Evolutionary conservation across 2,113 vertebrate species (phyloP), one percentile per base, ranked within the genome.

Genomic region (Periophthalmodon schlosseri): DNA sequence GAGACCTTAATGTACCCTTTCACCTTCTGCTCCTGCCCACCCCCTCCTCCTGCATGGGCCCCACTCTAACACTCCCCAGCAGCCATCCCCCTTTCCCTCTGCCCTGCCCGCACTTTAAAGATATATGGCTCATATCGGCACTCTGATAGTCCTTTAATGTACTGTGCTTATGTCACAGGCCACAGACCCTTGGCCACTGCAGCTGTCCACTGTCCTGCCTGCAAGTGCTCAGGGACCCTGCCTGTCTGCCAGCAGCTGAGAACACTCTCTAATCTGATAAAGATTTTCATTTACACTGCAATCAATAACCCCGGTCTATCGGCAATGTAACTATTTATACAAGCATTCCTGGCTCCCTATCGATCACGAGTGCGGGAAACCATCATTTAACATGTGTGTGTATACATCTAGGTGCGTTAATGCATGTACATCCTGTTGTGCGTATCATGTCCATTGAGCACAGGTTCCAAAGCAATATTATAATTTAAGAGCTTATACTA

Each of bases 281-380:
- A 91, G 91, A 91, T 93, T 93, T 93, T 93, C 90, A 93, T 93
- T 93, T 92, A 93, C 89, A 91, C 89, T 86, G 84, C 81, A 87
- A 92, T 93, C 91, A 91, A 93, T 93, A 93, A 85, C 86, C 72
- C n/a, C 73, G 83, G 86, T 91, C 90, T 91, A 91, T 93, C 82
- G 82, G 87, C 88, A 89, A 92, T 89, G 88, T 90, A 91, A 92
- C 91, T 92, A 92, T 93, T 93, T 91, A 92, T 92, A 92, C 90
- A 89, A 92, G 88, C 86, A 91, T 92, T 93, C 88, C 89, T 86
- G 86, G 87, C 86, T 88, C 81, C 79, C 78, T 84, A 91, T 93
- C 74, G 90, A 93, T 91, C 89, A 88, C 75, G 86, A 89, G 84
- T 90, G 77, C 88, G 88, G 90, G 89, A 93, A 91, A 88, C 86